Conservation (phyloP, 2,113 vertebrate species). For the Benitochromis conjunctus region DNA sequence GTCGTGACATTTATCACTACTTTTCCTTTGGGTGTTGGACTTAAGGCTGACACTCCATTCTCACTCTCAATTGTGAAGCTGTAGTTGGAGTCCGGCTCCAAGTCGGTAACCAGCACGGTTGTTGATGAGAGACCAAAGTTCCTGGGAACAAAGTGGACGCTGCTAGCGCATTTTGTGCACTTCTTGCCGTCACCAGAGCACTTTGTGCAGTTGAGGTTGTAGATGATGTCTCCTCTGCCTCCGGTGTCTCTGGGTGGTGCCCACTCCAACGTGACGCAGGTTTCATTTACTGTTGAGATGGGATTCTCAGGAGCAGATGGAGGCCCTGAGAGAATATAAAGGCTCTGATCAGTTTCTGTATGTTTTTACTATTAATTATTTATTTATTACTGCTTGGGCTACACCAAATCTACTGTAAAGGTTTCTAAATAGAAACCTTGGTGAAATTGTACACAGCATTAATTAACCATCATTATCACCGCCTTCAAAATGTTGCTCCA, state of each 20-base stretch:
- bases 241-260: constrained; percentile 74
- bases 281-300: constrained; percentile 80
- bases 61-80: constrained; percentile 79
- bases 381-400: not conserved
- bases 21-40: constrained; percentile 63
- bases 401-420: not conserved
- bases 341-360: not conserved
- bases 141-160: constrained; percentile 76
- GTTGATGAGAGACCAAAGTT: constrained; percentile 74
- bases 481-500: not conserved
- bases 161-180: constrained; percentile 74
- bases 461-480: not conserved
- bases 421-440: not conserved
- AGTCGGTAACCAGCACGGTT: constrained; percentile 72
- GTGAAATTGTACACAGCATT: not conserved
- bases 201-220: constrained; percentile 78
- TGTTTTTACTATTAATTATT: not conserved
- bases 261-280: constrained; percentile 81
- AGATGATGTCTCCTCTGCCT: constrained; percentile 75
- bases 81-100: constrained; percentile 81
- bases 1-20: constrained; percentile 78
- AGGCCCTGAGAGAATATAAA: constrained; percentile 55
- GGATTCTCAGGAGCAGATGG: constrained; percentile 79
- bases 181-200: constrained; percentile 66
- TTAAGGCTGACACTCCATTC: constrained; percentile 78